Base-by-base conservation (phyloP, 1,140 invertebrate genomes). In the Neuroterus valhalla region DNA sequence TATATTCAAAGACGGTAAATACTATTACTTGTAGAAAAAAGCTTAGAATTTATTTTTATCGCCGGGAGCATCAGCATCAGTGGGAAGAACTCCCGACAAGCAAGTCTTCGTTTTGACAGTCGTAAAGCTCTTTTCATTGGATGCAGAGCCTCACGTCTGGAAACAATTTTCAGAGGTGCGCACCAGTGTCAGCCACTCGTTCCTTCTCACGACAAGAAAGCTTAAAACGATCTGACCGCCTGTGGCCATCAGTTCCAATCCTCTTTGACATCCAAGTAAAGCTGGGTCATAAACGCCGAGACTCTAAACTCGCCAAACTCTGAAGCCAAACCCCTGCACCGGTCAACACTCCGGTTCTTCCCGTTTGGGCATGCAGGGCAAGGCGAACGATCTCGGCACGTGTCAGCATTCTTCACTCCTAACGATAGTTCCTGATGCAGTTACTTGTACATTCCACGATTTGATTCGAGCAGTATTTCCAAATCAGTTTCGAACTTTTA, bases 151-250 rank as follows among this genome's bases (percentile, higher is more conserved):
- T n/a, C 46, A 48, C 46, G 17, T 48, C 31, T 48, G 14, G 17
- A 48, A 48, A 48, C 46, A 48, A 48, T 48, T 48, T 48, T 48
- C 46, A 48, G 17, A 48, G 46, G 46, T 19, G 46, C 46, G 46
- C 46, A 48, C 8, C 46, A n/a, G 46, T 48, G 46, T 48, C 46
- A 48, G 46, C 0, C 46, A 19, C 46, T 48, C 17, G 46, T 48
- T 48, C 17, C n/a, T 48, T 5, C 6, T 8, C 6, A 8, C 31
- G 31, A 38, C 31, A 38, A 38, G 31, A 38, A 38, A 38, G 31
- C 31, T 8, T 8, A 8, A 38, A 38, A 38, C 5, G 31, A 38
- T 38, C 31, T 8, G 31, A 38, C 6, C 31, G 31, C 31, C 31
- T 8, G 31, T 38, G 31, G 31, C 31, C 31, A n/a, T 48, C 46